Evolutionary conservation across 2,888 invertebrate species (phyloP), one percentile per base, ranked within the genome.

Genomic region (Macrophya annulata): DNA sequence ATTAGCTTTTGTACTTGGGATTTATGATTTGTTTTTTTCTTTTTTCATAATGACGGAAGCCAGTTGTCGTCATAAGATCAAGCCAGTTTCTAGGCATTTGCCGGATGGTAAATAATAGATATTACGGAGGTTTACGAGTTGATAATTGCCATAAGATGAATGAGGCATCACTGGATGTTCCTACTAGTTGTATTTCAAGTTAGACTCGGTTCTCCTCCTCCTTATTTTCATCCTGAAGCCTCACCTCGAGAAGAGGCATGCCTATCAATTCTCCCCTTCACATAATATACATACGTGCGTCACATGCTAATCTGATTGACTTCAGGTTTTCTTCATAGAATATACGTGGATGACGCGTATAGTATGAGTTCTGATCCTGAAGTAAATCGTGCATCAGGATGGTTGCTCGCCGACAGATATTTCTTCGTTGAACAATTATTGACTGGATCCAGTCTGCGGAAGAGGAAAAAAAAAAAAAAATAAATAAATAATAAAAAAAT

Each of bases 91-190:
- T n/a, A 31, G 48, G 21, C 25, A 43, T 17, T 37, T 10, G 62
- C 10, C 31, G 55, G 68, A 71, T 83, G 17, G 86, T 85, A 86
- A 88, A 88, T 89, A 89, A 89, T 89, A 86, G 87, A 87, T 86
- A 88, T 89, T 87, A 88, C 86, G 85, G 82, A 85, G 87, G 88
- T 88, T 90, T 89, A 89, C 88, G 86, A 89, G 90, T 87, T 88
- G 88, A 88, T 90, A 90, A 90, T 90, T 88, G 88, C 88, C 85
- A 40, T 77, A 81, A 88, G 88, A 88, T 86, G 88, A 88, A 88
- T 88, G 86, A 88, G 83, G 83, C 83, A 83, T 83, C 83, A 71
- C 65, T 84, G 85, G 76, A 65, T 59, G 62, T 74, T 82, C 77
- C 79, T 86, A 51, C 85, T 21, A 81, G 62, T 84, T 77, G 59